Conservation (phyloP, 2,113 vertebrate species). For the Leptosomus discolor region DNA sequence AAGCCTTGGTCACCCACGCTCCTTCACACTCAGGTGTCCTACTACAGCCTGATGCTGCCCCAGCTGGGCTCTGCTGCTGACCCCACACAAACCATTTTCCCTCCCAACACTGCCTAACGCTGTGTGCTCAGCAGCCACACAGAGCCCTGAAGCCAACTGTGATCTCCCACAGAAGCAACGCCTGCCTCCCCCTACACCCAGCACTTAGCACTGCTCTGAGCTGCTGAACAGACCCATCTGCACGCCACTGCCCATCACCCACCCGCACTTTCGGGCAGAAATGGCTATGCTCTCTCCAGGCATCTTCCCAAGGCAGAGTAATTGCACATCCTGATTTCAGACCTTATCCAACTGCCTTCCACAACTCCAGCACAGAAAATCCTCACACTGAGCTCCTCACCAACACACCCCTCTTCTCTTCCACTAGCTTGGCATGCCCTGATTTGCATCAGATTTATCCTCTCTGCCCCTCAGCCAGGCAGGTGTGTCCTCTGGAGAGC, state of each 20-base stretch:
- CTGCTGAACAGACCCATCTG: background rate
- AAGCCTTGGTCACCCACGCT: background rate
- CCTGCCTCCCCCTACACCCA: background rate
- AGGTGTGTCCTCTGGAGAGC: background rate
- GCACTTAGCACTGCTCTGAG: background rate
- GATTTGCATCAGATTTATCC: background rate
- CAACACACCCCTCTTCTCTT: background rate
- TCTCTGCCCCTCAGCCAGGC: background rate
- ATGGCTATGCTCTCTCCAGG: background rate
- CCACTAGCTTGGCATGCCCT: background rate
- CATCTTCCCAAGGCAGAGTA: background rate
- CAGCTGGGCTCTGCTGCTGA: background rate
- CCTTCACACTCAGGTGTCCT: background rate
- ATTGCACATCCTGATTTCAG: background rate
- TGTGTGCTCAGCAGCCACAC: background rate
- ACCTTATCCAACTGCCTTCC: background rate
- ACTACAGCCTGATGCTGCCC: background rate
- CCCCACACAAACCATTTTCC: background rate
- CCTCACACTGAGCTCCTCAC: background rate
- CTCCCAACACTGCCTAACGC: background rate
- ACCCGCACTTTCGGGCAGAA: background rate
- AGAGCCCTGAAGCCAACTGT: background rate
- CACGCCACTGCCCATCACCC: background rate
- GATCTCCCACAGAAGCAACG: rapidly evolving
- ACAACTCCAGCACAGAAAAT: background rate